Conservation (phyloP, 2,888 invertebrate genomes). For the Ormyrus pomaceus region DNA sequence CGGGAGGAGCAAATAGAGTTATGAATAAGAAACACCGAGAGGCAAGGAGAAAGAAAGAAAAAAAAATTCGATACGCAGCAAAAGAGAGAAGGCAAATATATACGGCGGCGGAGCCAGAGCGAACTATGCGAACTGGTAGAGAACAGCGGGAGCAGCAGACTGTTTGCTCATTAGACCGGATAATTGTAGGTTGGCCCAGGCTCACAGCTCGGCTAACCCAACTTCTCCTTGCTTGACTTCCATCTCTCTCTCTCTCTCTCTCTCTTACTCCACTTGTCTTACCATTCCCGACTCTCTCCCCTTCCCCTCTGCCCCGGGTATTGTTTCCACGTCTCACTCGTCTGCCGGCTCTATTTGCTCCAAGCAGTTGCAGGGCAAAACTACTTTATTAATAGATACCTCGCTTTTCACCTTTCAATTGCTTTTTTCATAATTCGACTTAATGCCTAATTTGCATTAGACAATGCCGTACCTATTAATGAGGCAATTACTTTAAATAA, state of each 20-base stretch:
- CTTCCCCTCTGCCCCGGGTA: neutral
- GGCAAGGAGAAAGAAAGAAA: neutral
- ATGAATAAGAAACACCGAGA: neutral
- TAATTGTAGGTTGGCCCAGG: constrained; percentile 71
- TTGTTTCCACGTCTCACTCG: constrained; percentile 21
- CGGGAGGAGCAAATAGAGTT: neutral
- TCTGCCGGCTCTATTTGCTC: neutral
- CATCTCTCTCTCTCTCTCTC: constrained; percentile 61
- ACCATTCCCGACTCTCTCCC: constrained; percentile 2
- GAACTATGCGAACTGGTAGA: constrained; percentile 44
- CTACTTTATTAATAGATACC: too few relatives aligned
- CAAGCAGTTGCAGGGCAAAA: neutral
- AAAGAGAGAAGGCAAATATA: constrained; percentile 2
- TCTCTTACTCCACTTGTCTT: constrained; percentile 55
- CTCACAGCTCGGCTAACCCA: constrained; percentile 62
- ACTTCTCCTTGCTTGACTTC: constrained; percentile 60
- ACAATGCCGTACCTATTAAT: too few relatives aligned
- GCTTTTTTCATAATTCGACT: too few relatives aligned
- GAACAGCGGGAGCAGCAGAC: constrained; percentile 62
- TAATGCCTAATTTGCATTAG: too few relatives aligned
- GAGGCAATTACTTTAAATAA: too few relatives aligned
- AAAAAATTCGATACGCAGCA: neutral
- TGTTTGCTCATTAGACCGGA: constrained; percentile 75
- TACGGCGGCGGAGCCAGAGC: neutral
- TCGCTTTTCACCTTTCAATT: too few relatives aligned